Conservation (phyloP, 2,113 vertebrate genomes). For the Rhadina sibilatrix region DNA sequence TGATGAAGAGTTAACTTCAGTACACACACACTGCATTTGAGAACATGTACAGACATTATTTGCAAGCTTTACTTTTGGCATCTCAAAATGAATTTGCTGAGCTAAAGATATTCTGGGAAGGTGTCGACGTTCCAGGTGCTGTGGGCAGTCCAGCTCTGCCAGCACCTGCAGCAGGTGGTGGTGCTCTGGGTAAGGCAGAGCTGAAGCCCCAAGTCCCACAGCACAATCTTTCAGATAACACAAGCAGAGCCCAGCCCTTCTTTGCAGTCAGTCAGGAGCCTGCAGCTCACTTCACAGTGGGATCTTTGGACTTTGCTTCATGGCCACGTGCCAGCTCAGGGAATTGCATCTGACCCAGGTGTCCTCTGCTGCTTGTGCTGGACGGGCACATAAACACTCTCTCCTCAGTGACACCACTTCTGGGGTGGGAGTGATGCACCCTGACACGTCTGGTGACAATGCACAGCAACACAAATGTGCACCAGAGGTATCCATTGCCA, state of each 20-base stretch:
- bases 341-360: not conserved
- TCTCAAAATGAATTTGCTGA: not conserved
- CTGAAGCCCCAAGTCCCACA: not conserved
- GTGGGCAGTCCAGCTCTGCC: not conserved
- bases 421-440: not conserved
- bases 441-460: not conserved
- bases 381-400: fast-evolving
- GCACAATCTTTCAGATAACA: not conserved
- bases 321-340: not conserved
- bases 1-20: not conserved
- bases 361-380: not conserved
- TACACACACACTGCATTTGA: not conserved
- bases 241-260: not conserved
- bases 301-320: not conserved
- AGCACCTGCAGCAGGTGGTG: slow-evolving; percentile 8
- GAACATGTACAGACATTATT: not conserved
- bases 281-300: not conserved
- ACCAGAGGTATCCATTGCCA: not conserved
- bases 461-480: not conserved
- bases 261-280: not conserved
- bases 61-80: not conserved
- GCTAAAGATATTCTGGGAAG: not conserved
- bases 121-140: not conserved
- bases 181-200: not conserved
- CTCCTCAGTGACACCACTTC: not conserved